These are phyloP conservation scores for Agrilus planipennis DNA, from an alignment of 1,140 invertebrate genomes.

Conservation along the genomic window DNA sequence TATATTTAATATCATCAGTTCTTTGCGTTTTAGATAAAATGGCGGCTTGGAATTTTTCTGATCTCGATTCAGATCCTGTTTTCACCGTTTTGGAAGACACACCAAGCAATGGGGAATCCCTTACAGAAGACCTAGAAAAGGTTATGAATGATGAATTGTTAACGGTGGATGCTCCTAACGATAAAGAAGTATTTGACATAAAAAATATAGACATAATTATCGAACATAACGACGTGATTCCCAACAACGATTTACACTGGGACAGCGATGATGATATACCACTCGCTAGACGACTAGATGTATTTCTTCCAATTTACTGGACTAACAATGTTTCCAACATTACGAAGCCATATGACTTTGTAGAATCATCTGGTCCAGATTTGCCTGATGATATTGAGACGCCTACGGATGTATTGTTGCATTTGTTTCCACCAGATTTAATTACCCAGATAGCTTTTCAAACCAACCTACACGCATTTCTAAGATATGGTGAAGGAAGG, in stretches of 20 bases:
- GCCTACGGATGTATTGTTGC: background rate
- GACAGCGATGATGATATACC: conserved; percentile 7
- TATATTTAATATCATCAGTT: too few relatives aligned
- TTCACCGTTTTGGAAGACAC: conserved; percentile 1
- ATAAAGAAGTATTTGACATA: too few relatives aligned
- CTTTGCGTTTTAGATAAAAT: too few relatives aligned
- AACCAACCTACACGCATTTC: background rate
- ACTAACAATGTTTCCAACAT: conserved; percentile 1
- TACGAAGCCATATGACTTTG: conserved; percentile 2
- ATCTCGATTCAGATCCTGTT: background rate
- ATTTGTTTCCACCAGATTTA: too few relatives aligned
- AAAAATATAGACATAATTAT: conserved; percentile 4
- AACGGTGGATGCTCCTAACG: background rate
- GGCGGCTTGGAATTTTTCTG: too few relatives aligned
- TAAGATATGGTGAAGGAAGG: background rate
- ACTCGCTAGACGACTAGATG: conserved; percentile 3
- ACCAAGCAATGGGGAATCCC: conserved; percentile 2
- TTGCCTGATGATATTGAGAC: background rate
- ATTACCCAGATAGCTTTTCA: background rate
- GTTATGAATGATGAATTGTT: conserved; percentile 6
- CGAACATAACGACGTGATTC: background rate
- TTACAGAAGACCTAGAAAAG: conserved; percentile 5
- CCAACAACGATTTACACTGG: conserved; percentile 7
- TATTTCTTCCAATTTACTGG: conserved; percentile 3
- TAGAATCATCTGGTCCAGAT: background rate